Base-by-base conservation (phyloP, 1,140 invertebrate genomes). In the Geopemphigus sp. region DNA sequence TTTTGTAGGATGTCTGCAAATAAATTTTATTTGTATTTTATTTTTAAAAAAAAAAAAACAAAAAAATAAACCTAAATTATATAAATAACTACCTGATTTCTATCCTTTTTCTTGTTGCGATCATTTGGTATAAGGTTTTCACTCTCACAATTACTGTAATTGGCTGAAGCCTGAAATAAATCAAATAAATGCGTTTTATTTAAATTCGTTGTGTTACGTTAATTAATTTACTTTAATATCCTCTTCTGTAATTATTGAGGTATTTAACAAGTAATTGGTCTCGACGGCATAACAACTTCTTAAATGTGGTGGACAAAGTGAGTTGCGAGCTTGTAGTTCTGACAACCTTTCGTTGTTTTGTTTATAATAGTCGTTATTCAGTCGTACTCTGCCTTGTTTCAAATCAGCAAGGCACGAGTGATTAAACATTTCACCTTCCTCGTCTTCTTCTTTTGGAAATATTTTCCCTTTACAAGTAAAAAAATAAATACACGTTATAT, bases 241-340 rank as follows among this genome's bases (percentile, higher is more conserved):
- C 59, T 94, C 91, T 82, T 94, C 92, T 64, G 87, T 89, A 89
- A 85, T 26, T 85, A 83, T 59, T 82, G 72, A 24, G 87, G 86
- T 19, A 63, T 78, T 78, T 82, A 83, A 83, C 82, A 87, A 87
- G 83, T 90, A 92, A 85, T 93, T 91, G n/a, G 89, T 92, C 87
- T 95, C 95, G 1, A 92, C 92, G 0, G 95, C 92, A 86, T 97
- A 97, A 0, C 93, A 92, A 81, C 93, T 94, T 86, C 93, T 94
- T 72, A 97, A 86, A 85, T 97, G 95, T 8, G 94, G 93, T 24
- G 91, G 92, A 82, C 92, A 92, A 70, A 96, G 86, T 0, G 95
- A 94, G 86, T 97, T 97, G 39, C 95, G 87, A 84, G 91, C 89
- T 83, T 92, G 90, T 22, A 97, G 86, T 84, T 95, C 92, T 8